Percentiles rank a stretch among this genome's conserved stretches.
Evolutionary conservation across 2,797 vertebrate species (phyloP).

Genomic region (Acestrorhynchus altus): DNA sequence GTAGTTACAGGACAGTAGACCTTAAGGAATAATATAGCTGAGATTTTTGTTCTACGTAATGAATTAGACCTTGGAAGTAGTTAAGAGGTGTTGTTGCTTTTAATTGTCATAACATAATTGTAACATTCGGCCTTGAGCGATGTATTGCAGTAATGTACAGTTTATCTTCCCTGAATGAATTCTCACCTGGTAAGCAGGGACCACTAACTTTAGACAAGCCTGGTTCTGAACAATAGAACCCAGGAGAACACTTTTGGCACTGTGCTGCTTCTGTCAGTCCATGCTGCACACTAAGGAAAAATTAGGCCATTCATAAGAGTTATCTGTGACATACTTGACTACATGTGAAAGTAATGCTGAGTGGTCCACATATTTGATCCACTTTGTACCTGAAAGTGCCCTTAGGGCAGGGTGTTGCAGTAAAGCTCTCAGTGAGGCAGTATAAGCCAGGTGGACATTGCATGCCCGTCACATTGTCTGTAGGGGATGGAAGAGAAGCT

Average conservation of each 20-base stretch:
- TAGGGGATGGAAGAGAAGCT: slow-evolving; percentile 67
- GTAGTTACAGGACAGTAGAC: too few species aligned
- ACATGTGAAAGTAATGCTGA: neutral
- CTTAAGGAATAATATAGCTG: too few species aligned
- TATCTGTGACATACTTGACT: neutral
- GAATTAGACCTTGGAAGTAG: too few species aligned
- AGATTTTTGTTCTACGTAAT: too few species aligned
- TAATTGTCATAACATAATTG: too few species aligned
- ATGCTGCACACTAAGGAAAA: slow-evolving; percentile 69
- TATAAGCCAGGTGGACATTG: slow-evolving; percentile 77
- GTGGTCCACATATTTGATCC: neutral
- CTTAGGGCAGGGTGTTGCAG: slow-evolving; percentile 74
- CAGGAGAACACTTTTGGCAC: slow-evolving; percentile 76
- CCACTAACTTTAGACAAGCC: slow-evolving; percentile 76
- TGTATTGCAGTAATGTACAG: neutral
- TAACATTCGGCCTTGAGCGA: neutral
- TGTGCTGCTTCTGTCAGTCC: slow-evolving; percentile 70
- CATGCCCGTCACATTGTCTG: slow-evolving; percentile 65
- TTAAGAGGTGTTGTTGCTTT: neutral
- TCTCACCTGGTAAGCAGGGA: slow-evolving; percentile 76
- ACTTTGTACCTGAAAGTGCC: slow-evolving; percentile 78
- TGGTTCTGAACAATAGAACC: slow-evolving; percentile 77
- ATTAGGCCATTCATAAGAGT: neutral
- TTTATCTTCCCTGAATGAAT: too few species aligned
- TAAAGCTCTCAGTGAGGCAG: slow-evolving; percentile 74